Evolutionary conservation across 2,888 invertebrate species (phyloP).

Genomic region (Cancer borealis): DNA sequence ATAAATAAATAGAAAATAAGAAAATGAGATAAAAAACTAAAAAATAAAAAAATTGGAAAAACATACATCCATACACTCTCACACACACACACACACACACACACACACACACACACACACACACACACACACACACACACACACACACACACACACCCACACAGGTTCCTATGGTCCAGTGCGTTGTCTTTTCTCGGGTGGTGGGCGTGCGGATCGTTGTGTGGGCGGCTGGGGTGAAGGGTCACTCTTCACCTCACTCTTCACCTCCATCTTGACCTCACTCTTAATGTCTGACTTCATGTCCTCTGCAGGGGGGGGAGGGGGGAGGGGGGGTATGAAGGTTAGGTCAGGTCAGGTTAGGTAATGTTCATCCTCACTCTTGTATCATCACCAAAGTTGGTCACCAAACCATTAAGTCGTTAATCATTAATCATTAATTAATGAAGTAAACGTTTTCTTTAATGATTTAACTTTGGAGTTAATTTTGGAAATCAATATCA

Average conservation of each 20-base stretch:
- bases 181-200: slow-evolving; percentile 71
- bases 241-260: slow-evolving; percentile 65
- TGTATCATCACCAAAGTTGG: too few species aligned
- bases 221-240: slow-evolving; percentile 57
- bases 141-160: neutral
- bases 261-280: slow-evolving; percentile 65
- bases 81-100: neutral
- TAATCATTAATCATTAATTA: too few species aligned
- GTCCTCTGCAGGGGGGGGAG: slow-evolving; percentile 13
- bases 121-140: neutral
- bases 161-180: slow-evolving; percentile 46
- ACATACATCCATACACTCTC: neutral
- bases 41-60: neutral
- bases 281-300: slow-evolving; percentile 56
- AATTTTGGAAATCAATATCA: too few species aligned
- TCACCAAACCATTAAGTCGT: too few species aligned
- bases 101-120: neutral
- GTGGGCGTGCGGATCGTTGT: slow-evolving; percentile 69
- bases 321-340: neutral
- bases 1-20: neutral
- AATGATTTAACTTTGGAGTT: too few species aligned
- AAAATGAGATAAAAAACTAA: neutral
- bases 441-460: too few species aligned
- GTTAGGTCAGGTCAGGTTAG: neutral
- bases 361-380: too few species aligned